Evolutionary conservation across 2,113 vertebrate genomes (phyloP).

Genomic region (Caloenas nicobarica): DNA sequence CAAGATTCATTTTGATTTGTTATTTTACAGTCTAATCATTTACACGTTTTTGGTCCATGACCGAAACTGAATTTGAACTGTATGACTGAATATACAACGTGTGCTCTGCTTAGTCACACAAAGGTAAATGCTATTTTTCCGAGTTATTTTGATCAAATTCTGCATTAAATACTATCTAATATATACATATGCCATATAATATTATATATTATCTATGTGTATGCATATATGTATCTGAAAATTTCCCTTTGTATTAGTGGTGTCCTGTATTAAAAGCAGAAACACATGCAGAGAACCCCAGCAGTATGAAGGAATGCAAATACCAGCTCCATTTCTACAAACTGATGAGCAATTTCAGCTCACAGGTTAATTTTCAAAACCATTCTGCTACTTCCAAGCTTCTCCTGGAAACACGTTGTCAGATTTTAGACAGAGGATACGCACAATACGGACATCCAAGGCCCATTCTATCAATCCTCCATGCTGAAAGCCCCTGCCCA

Average conservation of each 20-base stretch:
- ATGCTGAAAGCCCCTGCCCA: neutral
- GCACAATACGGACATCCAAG: neutral
- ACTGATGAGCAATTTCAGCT: neutral
- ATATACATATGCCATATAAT: too few relatives aligned
- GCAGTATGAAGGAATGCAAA: neutral
- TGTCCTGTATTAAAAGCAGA: neutral
- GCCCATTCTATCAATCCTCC: neutral
- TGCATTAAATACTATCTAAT: neutral
- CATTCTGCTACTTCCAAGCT: neutral
- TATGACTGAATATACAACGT: neutral
- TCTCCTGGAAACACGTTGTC: neutral
- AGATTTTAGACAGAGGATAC: neutral
- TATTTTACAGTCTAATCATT: neutral
- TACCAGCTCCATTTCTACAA: neutral
- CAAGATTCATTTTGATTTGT: neutral
- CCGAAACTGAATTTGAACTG: neutral
- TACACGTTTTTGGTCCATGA: neutral
- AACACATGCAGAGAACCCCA: neutral
- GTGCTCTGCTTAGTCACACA: neutral
- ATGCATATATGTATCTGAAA: neutral
- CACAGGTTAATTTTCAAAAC: neutral
- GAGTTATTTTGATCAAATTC: neutral
- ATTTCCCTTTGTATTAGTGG: neutral
- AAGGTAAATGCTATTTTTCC: neutral
- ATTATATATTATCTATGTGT: neutral